These are phyloP conservation scores for Gallirallus australis DNA, from an alignment of 2,797 vertebrate genomes.

Conservation along the genomic window DNA sequence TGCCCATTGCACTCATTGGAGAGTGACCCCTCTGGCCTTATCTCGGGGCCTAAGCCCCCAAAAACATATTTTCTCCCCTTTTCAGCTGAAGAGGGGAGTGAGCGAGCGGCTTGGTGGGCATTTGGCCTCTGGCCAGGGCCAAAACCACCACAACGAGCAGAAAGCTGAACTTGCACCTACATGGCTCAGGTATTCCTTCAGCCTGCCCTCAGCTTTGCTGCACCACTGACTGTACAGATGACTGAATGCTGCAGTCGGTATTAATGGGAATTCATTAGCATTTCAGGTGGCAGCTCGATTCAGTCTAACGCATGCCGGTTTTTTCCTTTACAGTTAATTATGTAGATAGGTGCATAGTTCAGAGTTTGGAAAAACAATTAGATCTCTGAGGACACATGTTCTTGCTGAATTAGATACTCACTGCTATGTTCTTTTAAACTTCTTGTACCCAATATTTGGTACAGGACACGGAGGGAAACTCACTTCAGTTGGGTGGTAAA, in stretches of 20 bases:
- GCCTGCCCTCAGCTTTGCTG: background rate
- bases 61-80: too few relatives aligned
- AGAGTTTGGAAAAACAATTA: background rate
- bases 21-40: too few relatives aligned
- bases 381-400: background rate
- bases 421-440: background rate
- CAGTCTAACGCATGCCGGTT: background rate
- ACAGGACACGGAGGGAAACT: background rate
- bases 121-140: too few relatives aligned
- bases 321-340: background rate
- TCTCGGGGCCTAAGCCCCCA: too few relatives aligned
- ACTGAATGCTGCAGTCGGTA: background rate
- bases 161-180: background rate
- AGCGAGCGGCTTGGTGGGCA: too few relatives aligned
- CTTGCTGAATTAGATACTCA: background rate
- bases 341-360: background rate
- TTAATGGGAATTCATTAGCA: background rate
- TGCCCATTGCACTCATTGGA: too few relatives aligned
- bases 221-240: background rate
- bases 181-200: background rate
- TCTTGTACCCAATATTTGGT: background rate
- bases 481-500: background rate
- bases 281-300: background rate
- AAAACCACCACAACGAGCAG: background rate
- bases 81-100: too few relatives aligned